Evolutionary conservation across 2,113 vertebrate genomes (phyloP), one percentile per base, ranked within the genome.

Genomic region (Actenoides lindsayi): DNA sequence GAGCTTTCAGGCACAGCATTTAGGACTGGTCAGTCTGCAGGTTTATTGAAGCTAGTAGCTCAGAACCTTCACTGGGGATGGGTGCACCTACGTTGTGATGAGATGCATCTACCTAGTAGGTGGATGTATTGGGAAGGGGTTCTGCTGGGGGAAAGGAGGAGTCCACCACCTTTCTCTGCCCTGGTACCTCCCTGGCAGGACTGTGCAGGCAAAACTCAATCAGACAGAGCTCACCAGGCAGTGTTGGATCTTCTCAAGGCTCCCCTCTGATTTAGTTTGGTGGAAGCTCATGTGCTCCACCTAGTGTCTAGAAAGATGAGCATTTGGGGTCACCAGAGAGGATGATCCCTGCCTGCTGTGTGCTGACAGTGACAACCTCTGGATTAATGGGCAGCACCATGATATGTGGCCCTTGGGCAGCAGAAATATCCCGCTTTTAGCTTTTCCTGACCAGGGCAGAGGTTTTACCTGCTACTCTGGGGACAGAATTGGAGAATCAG

Each of bases 271-370:
- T 3, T 62, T 21, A 3, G 60, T 35, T 41, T 30, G 41, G 16
- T 65, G 73, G 81, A 95, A 89, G 85, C 80, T 83, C 88, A 44
- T 25, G 63, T 41, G 74, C 82, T 91, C 96, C 95, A 89, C 89
- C 94, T 94, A 81, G 89, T 20, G 95, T 51, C 50, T 54, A 14
- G 37, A 59, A 88, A 37, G 67, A 28, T 16, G 48, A 89, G 78
- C 9, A 1, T 33, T 2, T 41, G 69, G 48, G 51, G 46, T 44
- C 70, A 37, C 48, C 71, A 16, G 37, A 10, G n/a, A 33, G 59
- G 78, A 44, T 0, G 0, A 33, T 62, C 23, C 12, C 24, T 51
- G 24, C 53, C 25, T 20, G 57, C 21, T 5, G 1, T 3, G 3
- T 10, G 6, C 11, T 4, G 41, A 51, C 13, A 9, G 2, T 1